These are phyloP conservation scores for Pseudopodoces humilis DNA, from an alignment of 2,113 vertebrate species.

Conservation along the genomic window DNA sequence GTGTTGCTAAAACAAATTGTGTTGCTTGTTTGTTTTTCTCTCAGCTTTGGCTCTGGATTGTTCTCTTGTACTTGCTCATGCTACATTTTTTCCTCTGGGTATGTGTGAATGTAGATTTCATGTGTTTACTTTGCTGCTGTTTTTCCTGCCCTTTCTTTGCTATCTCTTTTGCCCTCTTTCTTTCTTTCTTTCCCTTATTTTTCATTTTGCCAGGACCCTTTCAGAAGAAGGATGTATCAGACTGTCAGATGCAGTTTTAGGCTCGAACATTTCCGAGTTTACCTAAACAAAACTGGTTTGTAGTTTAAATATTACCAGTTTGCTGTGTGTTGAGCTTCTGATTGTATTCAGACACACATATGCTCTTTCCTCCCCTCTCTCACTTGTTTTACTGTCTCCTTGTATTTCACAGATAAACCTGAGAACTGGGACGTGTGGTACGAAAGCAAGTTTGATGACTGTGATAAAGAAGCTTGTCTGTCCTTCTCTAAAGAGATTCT, in stretches of 20 bases:
- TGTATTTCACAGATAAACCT: conserved; percentile 87
- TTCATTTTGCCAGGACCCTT: neutral
- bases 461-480: conserved; percentile 95
- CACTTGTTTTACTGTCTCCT: neutral
- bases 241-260: neutral
- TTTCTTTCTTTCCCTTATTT: neutral
- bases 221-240: neutral
- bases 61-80: neutral
- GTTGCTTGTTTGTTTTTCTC: neutral
- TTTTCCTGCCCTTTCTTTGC: neutral
- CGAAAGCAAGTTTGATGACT: conserved; percentile 97
- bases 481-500: conserved; percentile 98
- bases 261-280: neutral
- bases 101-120: neutral
- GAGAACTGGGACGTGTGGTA: conserved; percentile 98
- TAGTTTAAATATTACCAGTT: neutral
- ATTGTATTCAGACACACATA: neutral
- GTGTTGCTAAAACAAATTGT: neutral
- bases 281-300: neutral
- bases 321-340: neutral
- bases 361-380: neutral
- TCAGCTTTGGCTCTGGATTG: neutral
- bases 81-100: neutral
- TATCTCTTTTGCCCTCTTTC: neutral
- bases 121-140: neutral